phyloP scores from a whole-genome alignment of 1,140 invertebrate genomes.

The Bombus soroeensis region DNA sequence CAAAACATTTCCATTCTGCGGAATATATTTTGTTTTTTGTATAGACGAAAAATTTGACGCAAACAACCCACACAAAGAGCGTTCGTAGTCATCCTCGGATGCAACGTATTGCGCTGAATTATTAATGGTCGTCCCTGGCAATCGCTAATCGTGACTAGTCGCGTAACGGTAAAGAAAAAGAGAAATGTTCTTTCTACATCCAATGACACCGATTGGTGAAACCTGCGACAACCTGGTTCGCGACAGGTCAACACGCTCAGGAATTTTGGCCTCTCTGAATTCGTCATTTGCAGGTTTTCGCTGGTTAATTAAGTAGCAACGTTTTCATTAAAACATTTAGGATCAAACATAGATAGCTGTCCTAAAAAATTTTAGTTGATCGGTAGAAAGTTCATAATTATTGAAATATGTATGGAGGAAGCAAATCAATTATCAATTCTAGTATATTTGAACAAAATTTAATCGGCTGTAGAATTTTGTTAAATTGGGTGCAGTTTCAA shows the following conservation, averaged over 20 bases:
- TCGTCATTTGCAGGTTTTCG: neutral
- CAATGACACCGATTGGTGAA: conserved; percentile 54
- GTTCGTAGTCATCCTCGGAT: conserved; percentile 39
- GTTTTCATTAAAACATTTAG: neutral
- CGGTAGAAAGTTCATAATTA: no score
- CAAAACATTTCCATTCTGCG: neutral
- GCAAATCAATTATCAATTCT: neutral
- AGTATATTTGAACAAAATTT: neutral
- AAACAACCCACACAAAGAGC: neutral
- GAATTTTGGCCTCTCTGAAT: neutral
- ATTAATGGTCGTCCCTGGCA: conserved; percentile 62
- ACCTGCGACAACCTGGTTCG: conserved; percentile 49
- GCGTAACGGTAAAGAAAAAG: conserved; percentile 63
- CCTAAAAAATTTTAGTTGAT: neutral
- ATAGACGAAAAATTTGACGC: neutral
- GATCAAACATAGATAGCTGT: no score
- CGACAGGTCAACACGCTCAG: conserved; percentile 16
- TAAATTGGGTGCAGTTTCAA: no score
- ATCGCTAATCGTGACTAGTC: conserved; percentile 61
- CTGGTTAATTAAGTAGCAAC: neutral
- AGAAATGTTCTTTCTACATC: conserved; percentile 50
- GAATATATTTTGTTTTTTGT: neutral
- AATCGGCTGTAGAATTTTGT: neutral
- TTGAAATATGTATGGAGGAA: no score
- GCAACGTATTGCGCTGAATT: conserved; percentile 64